Evolutionary conservation across 2,888 invertebrate species (phyloP).

Genomic region (Macrophya alboannulata): DNA sequence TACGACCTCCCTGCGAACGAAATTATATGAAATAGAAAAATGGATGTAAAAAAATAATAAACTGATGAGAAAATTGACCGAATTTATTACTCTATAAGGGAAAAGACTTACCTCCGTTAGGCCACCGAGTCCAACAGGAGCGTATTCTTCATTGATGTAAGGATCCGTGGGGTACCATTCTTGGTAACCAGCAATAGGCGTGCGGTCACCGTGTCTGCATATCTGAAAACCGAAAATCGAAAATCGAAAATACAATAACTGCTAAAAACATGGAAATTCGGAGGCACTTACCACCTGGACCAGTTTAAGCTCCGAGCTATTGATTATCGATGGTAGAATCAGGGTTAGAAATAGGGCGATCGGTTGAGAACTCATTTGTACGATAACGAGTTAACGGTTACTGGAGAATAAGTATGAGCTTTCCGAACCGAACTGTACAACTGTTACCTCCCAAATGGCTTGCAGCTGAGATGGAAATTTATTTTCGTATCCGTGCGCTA

Average conservation of each 20-base stretch:
- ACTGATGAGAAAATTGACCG: background rate
- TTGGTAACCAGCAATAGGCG: conserved; percentile 46
- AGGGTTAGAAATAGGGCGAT: conserved; percentile 1
- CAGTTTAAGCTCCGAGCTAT: conserved; percentile 56
- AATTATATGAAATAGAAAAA: background rate
- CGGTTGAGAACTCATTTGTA: background rate
- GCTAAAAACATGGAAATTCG: background rate
- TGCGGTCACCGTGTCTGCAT: conserved; percentile 63
- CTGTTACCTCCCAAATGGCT: conserved; percentile 38
- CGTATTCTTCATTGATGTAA: conserved; percentile 54
- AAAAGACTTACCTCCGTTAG: conserved; percentile 40
- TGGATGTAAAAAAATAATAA: background rate
- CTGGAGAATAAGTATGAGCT: background rate
- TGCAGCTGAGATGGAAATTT: conserved; percentile 16
- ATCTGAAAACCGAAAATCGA: conserved; percentile 15
- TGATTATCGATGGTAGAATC: conserved; percentile 4
- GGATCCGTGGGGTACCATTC: conserved; percentile 61
- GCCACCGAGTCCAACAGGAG: conserved; percentile 60
- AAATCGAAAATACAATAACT: background rate
- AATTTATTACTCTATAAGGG: background rate
- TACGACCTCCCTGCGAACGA: conserved; percentile 59
- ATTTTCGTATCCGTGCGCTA: conserved; percentile 22
- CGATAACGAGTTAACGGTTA: background rate
- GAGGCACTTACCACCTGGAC: conserved; percentile 57
- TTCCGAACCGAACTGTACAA: conserved; percentile 61